phyloP scores from a whole-genome alignment of 2,888 invertebrate genomes.

The Eupithecia subfuscata region DNA sequence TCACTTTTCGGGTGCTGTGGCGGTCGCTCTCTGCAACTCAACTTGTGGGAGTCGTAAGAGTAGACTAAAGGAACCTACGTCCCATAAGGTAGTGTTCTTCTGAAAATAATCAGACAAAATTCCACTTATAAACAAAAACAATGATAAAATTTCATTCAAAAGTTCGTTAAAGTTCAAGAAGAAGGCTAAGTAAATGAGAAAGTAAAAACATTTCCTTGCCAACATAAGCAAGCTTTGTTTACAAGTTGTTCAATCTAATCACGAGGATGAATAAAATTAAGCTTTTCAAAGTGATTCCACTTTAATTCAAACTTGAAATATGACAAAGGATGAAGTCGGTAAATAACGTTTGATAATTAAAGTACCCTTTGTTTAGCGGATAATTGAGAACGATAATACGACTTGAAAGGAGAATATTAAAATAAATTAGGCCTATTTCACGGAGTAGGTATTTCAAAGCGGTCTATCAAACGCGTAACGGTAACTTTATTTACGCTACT shows the following conservation, averaged over 20 bases:
- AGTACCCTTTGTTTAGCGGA: constrained; percentile 53
- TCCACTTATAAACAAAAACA: neutral
- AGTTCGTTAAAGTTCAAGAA: constrained; percentile 5
- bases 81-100: neutral
- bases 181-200: constrained; percentile 1
- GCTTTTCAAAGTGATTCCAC: constrained; percentile 32
- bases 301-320: constrained; percentile 48
- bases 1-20: neutral
- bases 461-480: constrained; percentile 48
- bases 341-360: constrained; percentile 54
- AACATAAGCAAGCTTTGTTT: constrained; percentile 12
- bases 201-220: constrained; percentile 7
- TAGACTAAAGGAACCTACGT: neutral
- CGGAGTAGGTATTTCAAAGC: constrained; percentile 46
- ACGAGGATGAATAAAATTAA: constrained; percentile 27
- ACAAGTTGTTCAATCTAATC: constrained; percentile 28
- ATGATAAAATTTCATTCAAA: neutral
- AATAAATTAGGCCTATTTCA: constrained; percentile 55
- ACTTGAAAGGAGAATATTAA: constrained; percentile 60
- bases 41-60: too few species aligned
- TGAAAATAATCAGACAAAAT: neutral
- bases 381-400: constrained; percentile 57
- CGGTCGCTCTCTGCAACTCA: too few species aligned
- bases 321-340: constrained; percentile 50
- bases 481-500: constrained; percentile 46